Base-by-base conservation (phyloP, 30 jellyfish, hydroid and myxozoan species). In the Aurelia coerulea region DNA sequence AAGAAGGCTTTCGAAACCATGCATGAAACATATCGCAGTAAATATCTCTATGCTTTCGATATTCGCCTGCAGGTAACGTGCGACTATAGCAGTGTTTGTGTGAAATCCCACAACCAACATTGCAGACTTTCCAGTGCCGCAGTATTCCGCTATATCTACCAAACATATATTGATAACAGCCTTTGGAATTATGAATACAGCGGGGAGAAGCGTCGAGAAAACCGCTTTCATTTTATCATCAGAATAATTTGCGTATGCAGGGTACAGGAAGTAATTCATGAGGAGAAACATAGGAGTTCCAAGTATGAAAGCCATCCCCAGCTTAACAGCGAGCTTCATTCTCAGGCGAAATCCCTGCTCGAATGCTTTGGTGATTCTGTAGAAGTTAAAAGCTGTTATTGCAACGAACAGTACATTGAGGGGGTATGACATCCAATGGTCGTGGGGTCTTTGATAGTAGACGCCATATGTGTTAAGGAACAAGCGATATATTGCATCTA, bases 1-100 rank as follows among this genome's bases (percentile, higher is more conserved):
- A n/a, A 84, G 15, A 46, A 84, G 63, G 76, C 78, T 84, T 39
- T 73, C 83, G 46, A 84, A 42, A 0, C 85, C 93, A 64, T 84
- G 93, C 53, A 50, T 87, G 67, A 84, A 10, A 37, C 93, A 73
- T 15, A 84, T 70, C 18, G 56, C 65, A 42, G 65, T 65, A 78
- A 84, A 84, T 10, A 84, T 42, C 19, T 56, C 65, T 3, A 64
- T 42, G 4, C 42, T 41, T 23, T 84, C 93, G 42, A 73, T 62
- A 65, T 74, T 84, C 12, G 93, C 93, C 13, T 84, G 93, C 3
- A 74, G 83, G 67, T 39, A 74, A 34, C 93, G 74, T 15, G 88
- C 76, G 31, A 73, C 52, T 50, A 84, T 73, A 4, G 79, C 56
- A 0, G 81, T 64, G 59, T 60, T 64, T 18, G 88, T 74, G 67